Evolutionary conservation across 2,888 invertebrate genomes (phyloP), one percentile per base, ranked within the genome.

Genomic region (Dinocampus coccinellae): DNA sequence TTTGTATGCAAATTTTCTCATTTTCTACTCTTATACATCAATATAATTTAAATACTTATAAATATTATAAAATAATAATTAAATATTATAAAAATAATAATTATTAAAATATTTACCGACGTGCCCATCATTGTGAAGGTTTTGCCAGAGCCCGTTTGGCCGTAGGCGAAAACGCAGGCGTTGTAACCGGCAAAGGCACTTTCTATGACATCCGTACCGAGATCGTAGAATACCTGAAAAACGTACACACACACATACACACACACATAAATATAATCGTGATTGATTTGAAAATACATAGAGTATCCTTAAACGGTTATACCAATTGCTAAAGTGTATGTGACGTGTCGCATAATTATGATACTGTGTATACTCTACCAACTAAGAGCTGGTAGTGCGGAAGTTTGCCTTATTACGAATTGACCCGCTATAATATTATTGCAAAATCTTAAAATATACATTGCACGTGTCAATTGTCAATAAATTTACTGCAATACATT

Each of bases 111-210:
- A 75, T 89, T 88, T 88, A 93, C 93, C 79, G 91, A 89, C 9
- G 93, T 91, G 3, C 96, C 96, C 95, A 96, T 96, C 96, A 96
- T 96, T 39, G 96, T 96, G 86, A 94, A 95, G 0, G 96, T 96
- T 89, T 96, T 96, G 68, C 96, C 96, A 87, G 95, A 95, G 76
- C 96, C 96, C 2, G 96, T 96, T 89, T 96, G 96, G 22, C 96
- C 96, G 86, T 96, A 96, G 55, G 96, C 96, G 89, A 96, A 96
- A 70, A 96, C 95, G 85, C 96, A 96, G 72, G 95, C 95, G 88
- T 96, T 96, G 90, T 96, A 96, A 39, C 94, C 94, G 83, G 93
- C 92, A 88, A 94, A 94, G 75, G 94, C 94, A 89, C 93, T 93
- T 88, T 93, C 93, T 76, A 94, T 92, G 75, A 94, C 94, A 88